phyloP scores from a whole-genome alignment of 64 coral and sea anemone species.

The Porites lutea region DNA sequence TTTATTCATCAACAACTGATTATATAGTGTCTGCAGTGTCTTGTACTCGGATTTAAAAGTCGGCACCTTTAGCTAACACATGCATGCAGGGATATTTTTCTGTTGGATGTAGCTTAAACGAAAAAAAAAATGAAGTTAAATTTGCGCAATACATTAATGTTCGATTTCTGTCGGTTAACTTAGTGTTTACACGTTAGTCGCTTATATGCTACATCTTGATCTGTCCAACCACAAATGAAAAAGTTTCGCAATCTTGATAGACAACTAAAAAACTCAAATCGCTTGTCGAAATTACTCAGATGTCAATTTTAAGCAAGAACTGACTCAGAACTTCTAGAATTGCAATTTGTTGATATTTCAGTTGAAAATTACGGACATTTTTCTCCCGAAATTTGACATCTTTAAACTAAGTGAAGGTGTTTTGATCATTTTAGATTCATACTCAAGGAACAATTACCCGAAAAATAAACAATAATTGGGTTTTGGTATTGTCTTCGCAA shows the following conservation, averaged over 20 bases:
- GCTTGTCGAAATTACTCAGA: too few species aligned
- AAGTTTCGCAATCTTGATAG: not conserved
- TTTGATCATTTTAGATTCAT: conserved; percentile 6
- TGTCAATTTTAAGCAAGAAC: too few species aligned
- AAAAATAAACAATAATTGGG: conserved; percentile 5
- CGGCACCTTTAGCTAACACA: not conserved
- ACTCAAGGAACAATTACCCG: not conserved
- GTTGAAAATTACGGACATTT: not conserved
- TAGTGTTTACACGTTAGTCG: conserved; percentile 8
- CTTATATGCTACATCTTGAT: not conserved
- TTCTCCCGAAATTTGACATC: not conserved
- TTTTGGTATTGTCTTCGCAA: conserved; percentile 24
- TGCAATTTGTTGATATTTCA: conserved; percentile 4
- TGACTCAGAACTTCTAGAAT: not conserved
- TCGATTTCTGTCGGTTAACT: not conserved
- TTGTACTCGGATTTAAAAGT: not conserved
- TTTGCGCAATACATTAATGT: not conserved
- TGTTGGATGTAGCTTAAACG: not conserved
- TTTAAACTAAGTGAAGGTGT: not conserved
- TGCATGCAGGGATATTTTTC: not conserved
- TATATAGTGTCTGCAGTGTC: not conserved
- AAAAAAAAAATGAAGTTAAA: not conserved
- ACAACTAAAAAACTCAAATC: too few species aligned
- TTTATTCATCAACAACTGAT: conserved; percentile 28
- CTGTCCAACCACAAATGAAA: too few species aligned